These are phyloP conservation scores for Thera britannica DNA, from an alignment of 2,888 invertebrate species.

Conservation along the genomic window DNA sequence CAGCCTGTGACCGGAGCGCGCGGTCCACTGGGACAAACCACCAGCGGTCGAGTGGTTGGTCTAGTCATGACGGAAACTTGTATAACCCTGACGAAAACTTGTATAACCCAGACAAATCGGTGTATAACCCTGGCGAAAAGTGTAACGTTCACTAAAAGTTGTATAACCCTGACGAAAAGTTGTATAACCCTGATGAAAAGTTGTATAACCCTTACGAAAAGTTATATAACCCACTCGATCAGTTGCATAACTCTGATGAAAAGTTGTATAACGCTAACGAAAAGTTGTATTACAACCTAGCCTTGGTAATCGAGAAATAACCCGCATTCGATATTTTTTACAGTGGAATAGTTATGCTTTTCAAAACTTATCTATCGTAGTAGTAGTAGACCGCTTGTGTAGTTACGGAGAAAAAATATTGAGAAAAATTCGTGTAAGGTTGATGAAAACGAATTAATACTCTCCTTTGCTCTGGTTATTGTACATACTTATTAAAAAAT, in stretches of 20 bases:
- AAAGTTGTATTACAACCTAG: too few species aligned
- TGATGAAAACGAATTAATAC: conserved; percentile 5
- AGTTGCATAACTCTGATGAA: too few species aligned
- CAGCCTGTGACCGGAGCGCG: conserved; percentile 74
- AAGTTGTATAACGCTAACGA: too few species aligned
- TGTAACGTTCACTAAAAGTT: too few species aligned
- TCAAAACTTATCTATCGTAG: not conserved
- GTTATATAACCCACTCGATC: not conserved
- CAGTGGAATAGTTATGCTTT: not conserved
- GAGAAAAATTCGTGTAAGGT: conserved; percentile 2
- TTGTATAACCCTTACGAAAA: not conserved
- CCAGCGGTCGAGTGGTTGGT: conserved; percentile 78
- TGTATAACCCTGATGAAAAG: not conserved
- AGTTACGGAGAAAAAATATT: not conserved
- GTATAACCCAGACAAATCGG: not conserved
- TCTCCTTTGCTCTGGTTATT: not conserved
- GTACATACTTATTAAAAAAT: conserved; percentile 32
- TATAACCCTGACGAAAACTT: conserved; percentile 1
- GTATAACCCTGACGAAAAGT: conserved; percentile 1
- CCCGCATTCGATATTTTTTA: not conserved
- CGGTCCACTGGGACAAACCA: conserved; percentile 52
- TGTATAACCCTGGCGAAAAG: not conserved
- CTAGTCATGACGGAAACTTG: conserved; percentile 39
- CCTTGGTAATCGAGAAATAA: too few species aligned
- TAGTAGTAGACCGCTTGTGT: not conserved